Evolutionary conservation across 1,140 invertebrate species (phyloP), one percentile per base, ranked within the genome.

Genomic region (Drosophila setifemur): DNA sequence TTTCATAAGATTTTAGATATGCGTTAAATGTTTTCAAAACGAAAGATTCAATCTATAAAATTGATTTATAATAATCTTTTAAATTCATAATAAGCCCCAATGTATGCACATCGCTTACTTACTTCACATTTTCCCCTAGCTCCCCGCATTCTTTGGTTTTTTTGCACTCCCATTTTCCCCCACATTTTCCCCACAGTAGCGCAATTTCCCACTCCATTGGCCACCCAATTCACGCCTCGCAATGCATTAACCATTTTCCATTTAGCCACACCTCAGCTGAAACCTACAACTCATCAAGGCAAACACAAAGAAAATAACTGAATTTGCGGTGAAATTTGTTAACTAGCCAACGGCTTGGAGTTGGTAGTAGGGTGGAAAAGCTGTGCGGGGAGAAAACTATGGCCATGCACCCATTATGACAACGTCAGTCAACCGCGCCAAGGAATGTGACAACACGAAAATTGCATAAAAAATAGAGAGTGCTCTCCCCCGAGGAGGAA

Each of bases 371-470:
- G 12, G 6, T 8, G 18, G 14, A 8, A 19, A 9, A 2, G 5
- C 2, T 1, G 0, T 11, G 1, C 23, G 50, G 50, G 18, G 23
- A 29, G 54, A 33, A 37, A 26, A 50, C 47, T 21, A 55, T 35
- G 67, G 63, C 43, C 58, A 61, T 70, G 72, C 67, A 64, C 58
- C 57, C 72, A 76, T 73, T 77, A 69, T 77, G 68, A 73, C 53
- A 60, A 58, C 21, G 40, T 44, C 29, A 60, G 37, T 48, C 64
- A 70, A 58, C 72, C 78, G 42, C 78, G 73, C 77, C 61, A 57
- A 73, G 73, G 78, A 82, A 83, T 82, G 78, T 48, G 67, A 82
- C 77, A 81, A 81, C 64, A 37, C 61, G 76, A 54, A 81, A 45
- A 69, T 60, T 58, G 64, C 64, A 71, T 52, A 31, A 35, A 55